Evolutionary conservation across 2,888 invertebrate species (phyloP).

Genomic region (Ptilodon capucinus): DNA sequence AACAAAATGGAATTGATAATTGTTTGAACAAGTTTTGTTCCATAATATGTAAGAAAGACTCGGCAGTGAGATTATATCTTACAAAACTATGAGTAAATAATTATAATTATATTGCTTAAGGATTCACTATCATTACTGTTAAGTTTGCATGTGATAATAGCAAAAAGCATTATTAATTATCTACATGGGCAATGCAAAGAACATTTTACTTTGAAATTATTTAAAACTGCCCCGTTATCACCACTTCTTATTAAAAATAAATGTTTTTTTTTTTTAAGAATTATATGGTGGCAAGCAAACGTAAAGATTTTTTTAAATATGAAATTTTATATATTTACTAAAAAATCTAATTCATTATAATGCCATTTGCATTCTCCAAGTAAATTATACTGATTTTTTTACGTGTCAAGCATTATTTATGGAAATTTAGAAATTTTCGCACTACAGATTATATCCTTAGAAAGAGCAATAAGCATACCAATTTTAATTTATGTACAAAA

Average conservation of each 20-base stretch:
- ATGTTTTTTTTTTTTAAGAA: constrained; percentile 6
- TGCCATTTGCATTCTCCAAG: constrained; percentile 31
- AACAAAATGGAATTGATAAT: constrained; percentile 21
- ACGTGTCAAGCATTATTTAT: constrained; percentile 37
- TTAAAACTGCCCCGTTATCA: too few relatives aligned
- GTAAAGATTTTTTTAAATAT: too few relatives aligned
- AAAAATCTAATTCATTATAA: constrained; percentile 6
- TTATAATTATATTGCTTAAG: constrained; percentile 71
- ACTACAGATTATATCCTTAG: constrained; percentile 62
- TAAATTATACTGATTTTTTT: constrained; percentile 18
- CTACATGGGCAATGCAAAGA: constrained; percentile 34
- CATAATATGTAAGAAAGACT: constrained; percentile 42
- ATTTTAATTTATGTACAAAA: constrained; percentile 80
- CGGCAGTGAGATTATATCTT: constrained; percentile 45
- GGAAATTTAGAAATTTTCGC: constrained; percentile 68
- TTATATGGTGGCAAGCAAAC: too few relatives aligned
- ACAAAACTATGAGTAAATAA: constrained; percentile 50
- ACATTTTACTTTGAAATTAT: background rate
- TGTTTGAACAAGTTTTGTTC: constrained; percentile 19
- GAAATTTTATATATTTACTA: too few relatives aligned
- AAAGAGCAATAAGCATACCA: constrained; percentile 73
- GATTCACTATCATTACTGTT: constrained; percentile 48
- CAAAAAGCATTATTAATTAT: constrained; percentile 38
- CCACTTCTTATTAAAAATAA: background rate
- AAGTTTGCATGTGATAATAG: constrained; percentile 42